phyloP scores from a whole-genome alignment of 1,140 invertebrate species.

The Halesus radiatus region DNA sequence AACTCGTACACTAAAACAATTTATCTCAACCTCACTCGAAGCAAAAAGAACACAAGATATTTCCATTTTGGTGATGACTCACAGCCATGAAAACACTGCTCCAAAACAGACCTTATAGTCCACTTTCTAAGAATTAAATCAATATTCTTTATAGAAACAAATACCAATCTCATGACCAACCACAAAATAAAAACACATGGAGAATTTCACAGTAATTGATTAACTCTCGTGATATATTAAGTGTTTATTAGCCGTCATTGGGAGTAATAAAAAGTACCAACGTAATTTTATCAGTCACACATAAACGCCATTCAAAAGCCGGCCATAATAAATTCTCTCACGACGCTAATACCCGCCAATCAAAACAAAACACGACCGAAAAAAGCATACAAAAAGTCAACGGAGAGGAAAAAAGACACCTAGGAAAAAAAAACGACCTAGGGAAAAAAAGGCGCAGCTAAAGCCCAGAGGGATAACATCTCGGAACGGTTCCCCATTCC shows the following conservation, averaged over 20 bases:
- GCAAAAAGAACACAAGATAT: too few relatives aligned
- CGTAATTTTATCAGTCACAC: neutral
- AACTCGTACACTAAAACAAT: too few relatives aligned
- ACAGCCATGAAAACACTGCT: too few relatives aligned
- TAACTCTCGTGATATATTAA: neutral
- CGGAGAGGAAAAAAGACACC: neutral
- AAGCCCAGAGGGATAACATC: constrained; percentile 24
- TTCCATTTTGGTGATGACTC: too few relatives aligned
- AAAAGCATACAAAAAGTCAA: constrained; percentile 21
- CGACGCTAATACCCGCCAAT: constrained; percentile 38
- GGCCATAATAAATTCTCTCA: constrained; percentile 33
- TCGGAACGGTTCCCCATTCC: constrained; percentile 12
- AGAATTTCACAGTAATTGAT: constrained; percentile 1
- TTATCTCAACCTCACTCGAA: too few relatives aligned
- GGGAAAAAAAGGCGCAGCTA: constrained; percentile 16
- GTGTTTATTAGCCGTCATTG: constrained; percentile 1
- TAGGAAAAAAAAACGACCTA: neutral
- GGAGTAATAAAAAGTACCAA: neutral
- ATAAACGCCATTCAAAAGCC: neutral
- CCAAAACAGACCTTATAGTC: too few relatives aligned
- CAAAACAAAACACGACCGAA: constrained; percentile 39
- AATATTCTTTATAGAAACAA: neutral
- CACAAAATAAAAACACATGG: neutral
- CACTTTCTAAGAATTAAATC: too few relatives aligned
- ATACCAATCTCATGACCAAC: neutral